These are phyloP conservation scores for Lamellibrachia satsuma DNA, from an alignment of 2,888 invertebrate genomes.

Conservation along the genomic window DNA sequence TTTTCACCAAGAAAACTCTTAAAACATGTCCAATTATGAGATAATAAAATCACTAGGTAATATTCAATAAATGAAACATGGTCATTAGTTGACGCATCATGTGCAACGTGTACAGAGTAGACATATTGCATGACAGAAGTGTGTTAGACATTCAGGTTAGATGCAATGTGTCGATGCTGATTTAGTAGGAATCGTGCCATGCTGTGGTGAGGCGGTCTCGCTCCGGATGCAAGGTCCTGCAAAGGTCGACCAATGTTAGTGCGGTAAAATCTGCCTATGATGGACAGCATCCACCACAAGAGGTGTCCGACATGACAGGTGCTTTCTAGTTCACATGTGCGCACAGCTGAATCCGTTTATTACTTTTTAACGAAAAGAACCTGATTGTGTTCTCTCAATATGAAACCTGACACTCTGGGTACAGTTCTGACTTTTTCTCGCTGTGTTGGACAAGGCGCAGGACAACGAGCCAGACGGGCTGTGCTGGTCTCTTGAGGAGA, in stretches of 20 bases:
- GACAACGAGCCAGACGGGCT: not conserved
- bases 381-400: not conserved
- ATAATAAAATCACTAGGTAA: not conserved
- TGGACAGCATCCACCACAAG: not conserved
- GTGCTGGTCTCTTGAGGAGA: not conserved
- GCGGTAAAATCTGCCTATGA: not conserved
- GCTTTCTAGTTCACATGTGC: not conserved
- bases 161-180: not conserved
- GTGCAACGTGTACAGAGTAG: not conserved
- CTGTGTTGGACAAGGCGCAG: not conserved
- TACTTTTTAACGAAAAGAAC: not conserved
- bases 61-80: not conserved
- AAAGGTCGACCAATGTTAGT: slow-evolving; percentile 3
- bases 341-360: not conserved
- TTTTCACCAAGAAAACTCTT: no score
- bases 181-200: slow-evolving; percentile 11
- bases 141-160: not conserved
- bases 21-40: not conserved
- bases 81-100: not conserved
- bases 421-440: not conserved
- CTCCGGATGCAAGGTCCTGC: not conserved
- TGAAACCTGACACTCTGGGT: not conserved
- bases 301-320: not conserved
- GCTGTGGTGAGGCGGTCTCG: not conserved
- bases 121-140: not conserved